phyloP scores from a whole-genome alignment of 2,797 vertebrate genomes.

The Lagocephalus sceleratus region DNA sequence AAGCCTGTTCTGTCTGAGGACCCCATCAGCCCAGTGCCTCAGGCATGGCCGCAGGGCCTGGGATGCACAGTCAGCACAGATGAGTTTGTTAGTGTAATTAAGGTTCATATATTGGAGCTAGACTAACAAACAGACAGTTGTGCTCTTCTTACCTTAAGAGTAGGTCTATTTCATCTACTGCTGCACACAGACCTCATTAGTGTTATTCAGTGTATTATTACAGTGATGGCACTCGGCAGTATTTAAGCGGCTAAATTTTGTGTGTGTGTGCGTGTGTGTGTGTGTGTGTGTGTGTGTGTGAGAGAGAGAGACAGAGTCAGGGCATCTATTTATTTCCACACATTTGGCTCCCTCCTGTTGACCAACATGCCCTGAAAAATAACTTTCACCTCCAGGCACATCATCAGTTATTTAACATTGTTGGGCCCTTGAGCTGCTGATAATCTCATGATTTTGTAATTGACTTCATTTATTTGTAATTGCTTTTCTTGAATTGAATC shows the following conservation, averaged over 20 bases:
- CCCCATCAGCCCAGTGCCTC: slow-evolving; percentile 76
- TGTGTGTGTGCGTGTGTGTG: slow-evolving; percentile 17
- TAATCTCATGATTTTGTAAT: slow-evolving; percentile 74
- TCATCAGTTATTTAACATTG: slow-evolving; percentile 82
- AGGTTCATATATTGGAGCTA: slow-evolving; percentile 56
- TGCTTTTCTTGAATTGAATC: slow-evolving; percentile 39
- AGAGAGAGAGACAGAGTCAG: slow-evolving; percentile 15
- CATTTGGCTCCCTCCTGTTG: slow-evolving; percentile 66
- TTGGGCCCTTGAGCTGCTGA: slow-evolving; percentile 69
- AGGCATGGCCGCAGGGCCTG: slow-evolving; percentile 74
- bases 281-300: slow-evolving; percentile 1
- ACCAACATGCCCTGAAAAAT: slow-evolving; percentile 66
- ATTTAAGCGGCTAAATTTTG: slow-evolving; percentile 70
- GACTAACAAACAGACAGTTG: slow-evolving; percentile 45
- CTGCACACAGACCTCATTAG: slow-evolving; percentile 76
- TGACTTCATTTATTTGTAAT: slow-evolving; percentile 74
- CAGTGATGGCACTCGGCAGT: slow-evolving; percentile 66
- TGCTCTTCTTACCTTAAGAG: slow-evolving; percentile 48
- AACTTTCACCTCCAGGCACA: slow-evolving; percentile 70
- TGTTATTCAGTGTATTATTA: slow-evolving; percentile 71
- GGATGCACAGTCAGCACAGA: slow-evolving; percentile 69
- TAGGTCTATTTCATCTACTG: slow-evolving; percentile 58
- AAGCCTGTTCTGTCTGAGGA: slow-evolving; percentile 76
- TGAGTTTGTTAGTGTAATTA: slow-evolving; percentile 82
- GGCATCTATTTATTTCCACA: slow-evolving; percentile 42